phyloP scores from a whole-genome alignment of 2,797 vertebrate genomes.

The Pangasius djambal region DNA sequence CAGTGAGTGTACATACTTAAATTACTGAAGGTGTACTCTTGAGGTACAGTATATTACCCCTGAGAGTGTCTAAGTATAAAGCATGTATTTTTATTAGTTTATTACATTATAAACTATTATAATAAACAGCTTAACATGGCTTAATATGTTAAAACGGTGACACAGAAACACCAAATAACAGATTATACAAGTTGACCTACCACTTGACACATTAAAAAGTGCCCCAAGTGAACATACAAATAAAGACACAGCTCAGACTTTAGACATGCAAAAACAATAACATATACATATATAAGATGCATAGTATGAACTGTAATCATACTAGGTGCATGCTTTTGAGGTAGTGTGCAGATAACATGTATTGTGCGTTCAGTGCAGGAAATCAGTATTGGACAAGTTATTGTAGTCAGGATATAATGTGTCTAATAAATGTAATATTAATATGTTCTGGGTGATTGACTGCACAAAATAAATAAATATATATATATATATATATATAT shows the following conservation, averaged over 20 bases:
- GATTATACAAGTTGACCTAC: background rate
- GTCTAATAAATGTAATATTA: background rate
- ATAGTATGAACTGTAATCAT: background rate
- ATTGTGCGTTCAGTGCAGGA: background rate
- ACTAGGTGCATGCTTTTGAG: background rate
- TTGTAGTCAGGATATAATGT: background rate
- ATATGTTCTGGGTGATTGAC: background rate
- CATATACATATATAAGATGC: background rate
- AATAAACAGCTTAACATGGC: background rate
- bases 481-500: no score
- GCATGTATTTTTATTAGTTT: background rate
- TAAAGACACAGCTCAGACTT: background rate
- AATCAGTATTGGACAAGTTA: background rate
- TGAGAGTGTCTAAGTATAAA: background rate
- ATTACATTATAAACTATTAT: background rate
- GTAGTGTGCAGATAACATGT: background rate
- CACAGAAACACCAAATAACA: background rate
- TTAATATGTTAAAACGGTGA: background rate
- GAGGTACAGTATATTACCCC: no score
- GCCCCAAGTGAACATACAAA: background rate
- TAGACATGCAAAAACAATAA: background rate
- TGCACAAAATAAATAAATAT: background rate
- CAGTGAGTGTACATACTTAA: no score
- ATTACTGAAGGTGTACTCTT: no score
- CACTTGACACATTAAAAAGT: background rate